Percentiles rank a stretch among this genome's conserved stretches.
phyloP scores from a whole-genome alignment of 2,888 invertebrate species.

The Chrysolina haemoptera region DNA sequence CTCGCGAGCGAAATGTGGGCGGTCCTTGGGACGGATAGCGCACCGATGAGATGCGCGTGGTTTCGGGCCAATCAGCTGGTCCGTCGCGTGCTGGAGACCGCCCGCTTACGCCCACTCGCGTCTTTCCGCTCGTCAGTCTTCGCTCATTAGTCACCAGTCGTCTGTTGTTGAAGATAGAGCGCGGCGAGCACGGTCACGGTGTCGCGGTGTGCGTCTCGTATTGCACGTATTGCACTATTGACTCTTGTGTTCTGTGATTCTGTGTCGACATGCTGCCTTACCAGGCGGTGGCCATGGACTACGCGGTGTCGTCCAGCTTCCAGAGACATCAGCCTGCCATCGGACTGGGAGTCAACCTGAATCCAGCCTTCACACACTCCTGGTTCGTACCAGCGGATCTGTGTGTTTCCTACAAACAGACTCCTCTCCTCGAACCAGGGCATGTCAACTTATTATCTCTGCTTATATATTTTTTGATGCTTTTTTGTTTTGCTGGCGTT shows the following conservation, averaged over 20 bases:
- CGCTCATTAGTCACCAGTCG: slow-evolving; percentile 62
- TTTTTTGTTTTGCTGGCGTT: slow-evolving; percentile 41
- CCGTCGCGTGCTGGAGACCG: slow-evolving; percentile 60
- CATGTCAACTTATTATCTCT: slow-evolving; percentile 79
- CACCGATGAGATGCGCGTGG: slow-evolving; percentile 65
- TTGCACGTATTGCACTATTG: slow-evolving; percentile 32
- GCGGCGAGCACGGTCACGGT: slow-evolving; percentile 30
- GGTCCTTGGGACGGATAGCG: slow-evolving; percentile 65
- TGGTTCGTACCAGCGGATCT: slow-evolving; percentile 96
- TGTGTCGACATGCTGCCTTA: slow-evolving; percentile 82
- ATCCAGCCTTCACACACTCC: slow-evolving; percentile 91
- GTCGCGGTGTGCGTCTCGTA: slow-evolving; percentile 12
- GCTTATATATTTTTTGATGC: slow-evolving; percentile 50
- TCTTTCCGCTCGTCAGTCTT: slow-evolving; percentile 58
- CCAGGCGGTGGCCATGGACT: slow-evolving; percentile 91
- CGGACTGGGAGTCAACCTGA: slow-evolving; percentile 75
- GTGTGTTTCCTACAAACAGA: slow-evolving; percentile 89
- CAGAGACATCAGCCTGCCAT: slow-evolving; percentile 66
- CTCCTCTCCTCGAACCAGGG: slow-evolving; percentile 92
- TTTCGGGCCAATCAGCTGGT: slow-evolving; percentile 66
- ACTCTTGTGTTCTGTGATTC: slow-evolving; percentile 41
- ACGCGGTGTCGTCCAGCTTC: slow-evolving; percentile 74
- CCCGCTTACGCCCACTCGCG: slow-evolving; percentile 64
- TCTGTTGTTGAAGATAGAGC: slow-evolving; percentile 34
- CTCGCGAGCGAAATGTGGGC: slow-evolving; percentile 63